Percentiles rank a stretch among this genome's conserved stretches.
Evolutionary conservation across 1,140 invertebrate genomes (phyloP).

Genomic region (Amphibalanus amphitrite): DNA sequence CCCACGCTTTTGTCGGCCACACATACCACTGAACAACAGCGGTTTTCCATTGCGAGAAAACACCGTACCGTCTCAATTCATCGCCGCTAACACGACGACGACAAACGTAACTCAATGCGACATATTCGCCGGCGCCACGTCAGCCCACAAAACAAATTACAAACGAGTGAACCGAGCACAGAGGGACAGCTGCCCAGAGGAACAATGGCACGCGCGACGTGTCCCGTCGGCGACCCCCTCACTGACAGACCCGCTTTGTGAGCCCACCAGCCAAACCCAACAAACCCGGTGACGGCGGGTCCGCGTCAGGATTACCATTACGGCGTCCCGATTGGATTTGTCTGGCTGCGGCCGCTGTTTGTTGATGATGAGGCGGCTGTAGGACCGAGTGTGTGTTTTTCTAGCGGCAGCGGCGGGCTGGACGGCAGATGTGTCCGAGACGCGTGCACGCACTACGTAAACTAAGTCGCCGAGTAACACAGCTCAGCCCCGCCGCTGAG

Average conservation of each 20-base stretch:
- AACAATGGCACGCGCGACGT: background rate
- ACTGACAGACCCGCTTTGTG: background rate
- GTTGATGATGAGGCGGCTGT: background rate
- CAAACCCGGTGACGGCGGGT: background rate
- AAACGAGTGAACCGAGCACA: background rate
- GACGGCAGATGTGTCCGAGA: too few relatives aligned
- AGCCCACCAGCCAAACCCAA: background rate
- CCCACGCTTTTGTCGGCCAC: too few relatives aligned
- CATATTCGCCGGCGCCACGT: background rate
- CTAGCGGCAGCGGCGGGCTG: too few relatives aligned
- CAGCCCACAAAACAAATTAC: background rate
- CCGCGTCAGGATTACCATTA: background rate
- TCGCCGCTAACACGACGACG: background rate
- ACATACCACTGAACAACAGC: too few relatives aligned
- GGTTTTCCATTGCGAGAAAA: background rate
- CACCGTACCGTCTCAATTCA: background rate
- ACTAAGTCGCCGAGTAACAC: too few relatives aligned
- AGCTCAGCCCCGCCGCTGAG: too few relatives aligned
- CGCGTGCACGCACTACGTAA: too few relatives aligned
- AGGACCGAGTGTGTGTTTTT: too few relatives aligned
- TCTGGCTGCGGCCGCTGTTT: background rate
- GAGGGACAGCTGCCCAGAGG: background rate
- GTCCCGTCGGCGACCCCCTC: background rate
- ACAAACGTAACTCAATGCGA: background rate
- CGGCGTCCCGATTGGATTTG: background rate